These are phyloP conservation scores for Aurelia sp. DNA, from an alignment of 30 jellyfish, hydroid and myxozoan species.

Conservation along the genomic window DNA sequence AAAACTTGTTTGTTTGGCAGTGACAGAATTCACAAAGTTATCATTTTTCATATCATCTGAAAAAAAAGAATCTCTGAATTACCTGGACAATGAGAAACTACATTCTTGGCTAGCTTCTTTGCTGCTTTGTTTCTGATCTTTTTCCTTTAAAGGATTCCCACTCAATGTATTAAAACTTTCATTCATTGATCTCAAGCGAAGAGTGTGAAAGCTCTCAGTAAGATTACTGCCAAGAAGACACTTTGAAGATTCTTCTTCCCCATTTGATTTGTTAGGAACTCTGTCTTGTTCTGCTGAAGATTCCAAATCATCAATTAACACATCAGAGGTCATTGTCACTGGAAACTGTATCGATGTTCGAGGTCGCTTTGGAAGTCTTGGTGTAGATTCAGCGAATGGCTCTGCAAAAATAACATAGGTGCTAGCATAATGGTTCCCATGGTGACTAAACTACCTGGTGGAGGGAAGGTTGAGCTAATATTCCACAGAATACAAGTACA, in stretches of 20 bases:
- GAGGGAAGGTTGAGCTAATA: neutral
- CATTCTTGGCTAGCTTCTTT: no score
- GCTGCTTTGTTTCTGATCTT: no score
- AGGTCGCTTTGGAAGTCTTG: neutral
- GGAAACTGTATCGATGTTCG: slow-evolving; percentile 1
- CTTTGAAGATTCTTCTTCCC: neutral
- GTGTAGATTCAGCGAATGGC: neutral
- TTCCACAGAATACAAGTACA: neutral
- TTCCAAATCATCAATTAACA: neutral
- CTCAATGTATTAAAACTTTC: no score
- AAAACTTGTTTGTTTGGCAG: no score
- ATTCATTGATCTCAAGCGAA: no score
- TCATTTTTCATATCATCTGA: no score
- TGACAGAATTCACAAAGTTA: no score
- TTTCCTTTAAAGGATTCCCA: no score
- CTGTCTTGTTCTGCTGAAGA: neutral
- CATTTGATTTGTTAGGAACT: neutral
- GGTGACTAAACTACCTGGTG: neutral
- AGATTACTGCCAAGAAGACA: slow-evolving; percentile 1
- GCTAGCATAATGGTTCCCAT: neutral
- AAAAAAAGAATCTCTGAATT: no score
- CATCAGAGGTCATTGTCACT: neutral
- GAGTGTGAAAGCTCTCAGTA: neutral
- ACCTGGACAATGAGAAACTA: no score
- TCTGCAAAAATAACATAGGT: neutral